Evolutionary conservation across 2,113 vertebrate genomes (phyloP).

Genomic region (Vulpes vulpes): DNA sequence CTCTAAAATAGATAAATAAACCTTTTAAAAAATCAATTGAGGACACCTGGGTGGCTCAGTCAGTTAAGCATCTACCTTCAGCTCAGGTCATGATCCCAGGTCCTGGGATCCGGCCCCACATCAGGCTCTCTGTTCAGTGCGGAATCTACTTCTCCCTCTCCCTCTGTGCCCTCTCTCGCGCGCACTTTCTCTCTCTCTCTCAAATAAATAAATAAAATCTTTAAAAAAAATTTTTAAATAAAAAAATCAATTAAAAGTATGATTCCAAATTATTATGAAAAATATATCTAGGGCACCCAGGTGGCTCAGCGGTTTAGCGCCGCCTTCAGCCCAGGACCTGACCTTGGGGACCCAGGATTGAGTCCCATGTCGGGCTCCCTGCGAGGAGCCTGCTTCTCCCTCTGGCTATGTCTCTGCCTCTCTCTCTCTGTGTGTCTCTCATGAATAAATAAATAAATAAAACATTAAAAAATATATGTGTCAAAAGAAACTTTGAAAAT

Average conservation of each 20-base stretch:
- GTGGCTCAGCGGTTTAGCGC: too few relatives aligned
- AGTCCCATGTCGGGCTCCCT: too few relatives aligned
- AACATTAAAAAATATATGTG: background rate
- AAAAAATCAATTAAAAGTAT: background rate
- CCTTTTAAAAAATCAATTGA: background rate
- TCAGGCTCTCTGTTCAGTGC: background rate
- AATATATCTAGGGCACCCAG: background rate
- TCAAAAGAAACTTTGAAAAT: background rate
- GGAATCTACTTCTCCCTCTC: background rate
- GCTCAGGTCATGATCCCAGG: background rate
- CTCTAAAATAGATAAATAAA: background rate
- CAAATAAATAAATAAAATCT: background rate
- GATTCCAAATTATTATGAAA: conserved; percentile 4
- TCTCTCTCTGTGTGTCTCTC: too few relatives aligned
- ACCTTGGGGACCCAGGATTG: too few relatives aligned
- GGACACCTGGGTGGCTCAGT: background rate
- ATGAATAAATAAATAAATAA: too few relatives aligned
- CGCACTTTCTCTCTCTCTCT: too few relatives aligned
- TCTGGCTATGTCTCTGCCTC: too few relatives aligned
- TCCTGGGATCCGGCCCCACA: background rate
- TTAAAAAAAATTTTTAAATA: background rate
- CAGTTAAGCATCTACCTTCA: background rate
- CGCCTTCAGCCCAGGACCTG: too few relatives aligned
- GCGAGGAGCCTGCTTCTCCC: too few relatives aligned
- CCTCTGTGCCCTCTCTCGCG: too few relatives aligned